Evolutionary conservation across 2,113 vertebrate species (phyloP).

Genomic region (Hippocampus abdominalis): DNA sequence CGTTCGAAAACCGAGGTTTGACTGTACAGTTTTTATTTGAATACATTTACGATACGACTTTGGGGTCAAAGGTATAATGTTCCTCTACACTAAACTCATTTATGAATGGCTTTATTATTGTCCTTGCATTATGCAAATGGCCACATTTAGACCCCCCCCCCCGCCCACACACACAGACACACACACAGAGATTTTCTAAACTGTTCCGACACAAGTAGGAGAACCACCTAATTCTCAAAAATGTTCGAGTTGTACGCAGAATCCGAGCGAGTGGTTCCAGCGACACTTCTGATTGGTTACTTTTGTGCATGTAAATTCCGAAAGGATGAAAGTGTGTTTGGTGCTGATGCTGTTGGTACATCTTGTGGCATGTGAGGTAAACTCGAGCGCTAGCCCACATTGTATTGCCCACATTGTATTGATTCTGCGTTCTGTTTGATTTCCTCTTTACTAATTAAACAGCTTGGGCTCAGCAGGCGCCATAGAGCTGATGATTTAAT

Average conservation of each 20-base stretch:
- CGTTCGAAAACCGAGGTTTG: too few species aligned
- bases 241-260: too few species aligned
- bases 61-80: too few species aligned
- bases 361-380: conserved; percentile 22
- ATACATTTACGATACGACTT: too few species aligned
- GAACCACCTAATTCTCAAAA: too few species aligned
- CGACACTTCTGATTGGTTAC: not conserved
- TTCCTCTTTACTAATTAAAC: conserved; percentile 66
- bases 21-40: too few species aligned
- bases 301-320: not conserved
- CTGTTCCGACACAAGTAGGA: not conserved
- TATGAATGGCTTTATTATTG: too few species aligned
- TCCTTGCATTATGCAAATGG: too few species aligned
- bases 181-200: not conserved
- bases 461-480: conserved; percentile 35
- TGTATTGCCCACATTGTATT: conserved; percentile 53
- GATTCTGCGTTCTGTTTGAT: conserved; percentile 58
- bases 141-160: too few species aligned
- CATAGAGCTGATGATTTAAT: conserved; percentile 43
- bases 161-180: too few species aligned
- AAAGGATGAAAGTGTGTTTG: not conserved
- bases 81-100: too few species aligned
- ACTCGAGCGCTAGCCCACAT: conserved; percentile 22
- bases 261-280: not conserved
- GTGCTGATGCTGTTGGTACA: conserved; percentile 10